A percentile compares a stretch with the other conserved stretches of the same genome.
These are phyloP conservation scores for Argyra leucocephala DNA, from an alignment of 2,888 invertebrate genomes.

Conservation along the genomic window DNA sequence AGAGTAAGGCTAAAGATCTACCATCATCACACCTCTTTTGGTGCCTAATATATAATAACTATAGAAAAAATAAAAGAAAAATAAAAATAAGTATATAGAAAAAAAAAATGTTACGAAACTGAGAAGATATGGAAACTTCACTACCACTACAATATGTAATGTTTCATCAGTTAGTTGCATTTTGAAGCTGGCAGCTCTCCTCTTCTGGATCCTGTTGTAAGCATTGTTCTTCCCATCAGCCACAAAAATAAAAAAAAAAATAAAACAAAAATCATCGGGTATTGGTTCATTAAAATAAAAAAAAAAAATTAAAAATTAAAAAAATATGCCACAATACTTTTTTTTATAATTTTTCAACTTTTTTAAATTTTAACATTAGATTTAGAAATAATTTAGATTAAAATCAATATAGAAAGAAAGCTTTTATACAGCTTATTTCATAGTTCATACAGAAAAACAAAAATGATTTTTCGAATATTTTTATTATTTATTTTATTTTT, in stretches of 20 bases:
- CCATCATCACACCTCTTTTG: neutral
- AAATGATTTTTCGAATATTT: too few species aligned
- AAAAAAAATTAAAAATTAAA: conserved; percentile 19
- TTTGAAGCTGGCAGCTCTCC: neutral
- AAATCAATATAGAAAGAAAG: too few species aligned
- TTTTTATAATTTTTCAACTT: conserved; percentile 14
- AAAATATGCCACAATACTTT: conserved; percentile 22
- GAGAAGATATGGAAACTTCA: neutral
- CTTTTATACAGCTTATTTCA: too few species aligned
- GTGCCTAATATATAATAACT: conserved; percentile 21
- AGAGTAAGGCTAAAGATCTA: conserved; percentile 4
- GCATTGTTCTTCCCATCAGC: conserved; percentile 13
- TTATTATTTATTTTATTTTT: too few species aligned
- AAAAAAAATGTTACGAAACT: neutral
- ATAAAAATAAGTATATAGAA: conserved; percentile 1
- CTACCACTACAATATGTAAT: neutral
- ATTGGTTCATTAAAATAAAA: conserved; percentile 35
- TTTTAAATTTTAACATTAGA: conserved; percentile 14
- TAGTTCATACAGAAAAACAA: too few species aligned
- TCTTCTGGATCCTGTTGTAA: neutral
- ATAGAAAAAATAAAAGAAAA: conserved; percentile 27
- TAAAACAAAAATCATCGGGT: conserved; percentile 35
- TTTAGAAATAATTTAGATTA: neutral
- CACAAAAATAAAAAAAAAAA: neutral
- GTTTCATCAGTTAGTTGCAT: conserved; percentile 4